Evolutionary conservation across 2,888 invertebrate species (phyloP).

Genomic region (Orchestes rusci): DNA sequence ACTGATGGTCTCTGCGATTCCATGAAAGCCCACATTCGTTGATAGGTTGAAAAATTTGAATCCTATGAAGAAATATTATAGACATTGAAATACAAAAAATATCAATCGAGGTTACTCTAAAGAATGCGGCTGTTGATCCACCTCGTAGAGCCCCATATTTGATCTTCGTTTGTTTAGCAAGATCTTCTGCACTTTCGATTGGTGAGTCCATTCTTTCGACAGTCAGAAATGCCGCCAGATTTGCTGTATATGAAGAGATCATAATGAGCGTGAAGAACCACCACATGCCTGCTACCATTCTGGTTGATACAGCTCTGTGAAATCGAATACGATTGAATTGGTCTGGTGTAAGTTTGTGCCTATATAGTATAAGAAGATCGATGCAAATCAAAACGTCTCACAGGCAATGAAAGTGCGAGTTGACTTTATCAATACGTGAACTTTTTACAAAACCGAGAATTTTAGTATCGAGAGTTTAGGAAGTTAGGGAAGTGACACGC

Average conservation of each 20-base stretch:
- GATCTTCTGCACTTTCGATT: conserved; percentile 91
- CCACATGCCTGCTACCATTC: conserved; percentile 89
- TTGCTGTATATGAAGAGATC: conserved; percentile 95
- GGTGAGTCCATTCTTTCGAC: conserved; percentile 91
- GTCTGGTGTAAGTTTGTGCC: no score
- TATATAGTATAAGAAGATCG: no score
- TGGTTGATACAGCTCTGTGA: conserved; percentile 75
- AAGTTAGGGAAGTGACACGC: no score
- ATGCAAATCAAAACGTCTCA: no score
- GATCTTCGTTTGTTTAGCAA: conserved; percentile 93
- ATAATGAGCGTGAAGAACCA: conserved; percentile 95
- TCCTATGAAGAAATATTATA: conserved; percentile 57
- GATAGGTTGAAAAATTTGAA: conserved; percentile 89
- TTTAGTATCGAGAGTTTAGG: no score
- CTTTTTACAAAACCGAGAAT: no score
- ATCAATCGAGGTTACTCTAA: conserved; percentile 58
- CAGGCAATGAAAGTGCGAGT: no score
- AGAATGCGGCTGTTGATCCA: conserved; percentile 92
- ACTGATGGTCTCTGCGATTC: conserved; percentile 79
- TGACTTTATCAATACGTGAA: no score
- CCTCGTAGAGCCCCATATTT: conserved; percentile 92
- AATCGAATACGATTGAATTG: neutral
- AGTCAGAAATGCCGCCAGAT: conserved; percentile 89
- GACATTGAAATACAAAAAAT: conserved; percentile 2
- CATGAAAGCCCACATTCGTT: conserved; percentile 96